Conservation (phyloP, 2,888 invertebrate species). For the Himalopsyche anomala region DNA sequence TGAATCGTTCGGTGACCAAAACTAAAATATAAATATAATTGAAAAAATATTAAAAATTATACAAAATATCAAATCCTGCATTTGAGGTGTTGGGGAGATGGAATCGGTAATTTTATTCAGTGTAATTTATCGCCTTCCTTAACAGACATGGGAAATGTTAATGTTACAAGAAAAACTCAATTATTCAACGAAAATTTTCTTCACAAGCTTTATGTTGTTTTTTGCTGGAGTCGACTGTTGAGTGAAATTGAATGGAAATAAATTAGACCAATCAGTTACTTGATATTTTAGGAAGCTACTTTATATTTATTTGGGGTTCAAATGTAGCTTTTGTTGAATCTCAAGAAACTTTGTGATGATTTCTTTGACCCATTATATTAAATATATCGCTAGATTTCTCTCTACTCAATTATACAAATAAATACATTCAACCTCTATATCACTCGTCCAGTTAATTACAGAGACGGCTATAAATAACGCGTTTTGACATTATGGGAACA, state of each 20-base stretch:
- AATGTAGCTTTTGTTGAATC: not conserved
- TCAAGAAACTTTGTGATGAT: not conserved
- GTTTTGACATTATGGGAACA: no score
- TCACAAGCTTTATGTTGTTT: slow-evolving; percentile 24
- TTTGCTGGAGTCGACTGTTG: not conserved
- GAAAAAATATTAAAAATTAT: not conserved
- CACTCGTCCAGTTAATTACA: no score
- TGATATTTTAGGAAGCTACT: slow-evolving; percentile 20
- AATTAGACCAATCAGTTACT: slow-evolving; percentile 27
- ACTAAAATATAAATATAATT: not conserved
- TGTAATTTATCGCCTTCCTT: slow-evolving; percentile 64
- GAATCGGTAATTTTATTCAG: slow-evolving; percentile 60
- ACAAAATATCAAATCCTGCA: not conserved
- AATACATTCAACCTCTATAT: no score
- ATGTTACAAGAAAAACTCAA: slow-evolving; percentile 47
- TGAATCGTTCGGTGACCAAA: no score
- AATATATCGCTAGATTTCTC: not conserved
- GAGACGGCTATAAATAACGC: no score
- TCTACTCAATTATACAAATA: no score
- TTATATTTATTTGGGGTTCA: not conserved
- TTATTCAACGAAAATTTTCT: slow-evolving; percentile 34
- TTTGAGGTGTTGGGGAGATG: not conserved
- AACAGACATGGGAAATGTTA: slow-evolving; percentile 62
- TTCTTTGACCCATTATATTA: not conserved
- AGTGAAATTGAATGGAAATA: slow-evolving; percentile 30